Conservation (phyloP, 1,140 invertebrate genomes). For the Zeugodacus cucurbitae region DNA sequence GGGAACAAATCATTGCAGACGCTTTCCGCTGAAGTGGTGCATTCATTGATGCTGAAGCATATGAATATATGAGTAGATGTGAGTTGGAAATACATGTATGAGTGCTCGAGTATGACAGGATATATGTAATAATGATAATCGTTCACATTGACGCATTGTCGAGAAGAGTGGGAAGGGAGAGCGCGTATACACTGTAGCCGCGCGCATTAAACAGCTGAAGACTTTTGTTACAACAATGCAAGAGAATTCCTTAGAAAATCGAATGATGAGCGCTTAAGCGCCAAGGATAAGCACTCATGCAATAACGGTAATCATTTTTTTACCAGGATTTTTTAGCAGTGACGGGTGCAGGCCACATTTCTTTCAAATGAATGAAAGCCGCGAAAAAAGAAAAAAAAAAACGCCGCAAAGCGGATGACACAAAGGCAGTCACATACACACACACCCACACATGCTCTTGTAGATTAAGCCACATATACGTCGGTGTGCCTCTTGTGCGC, state of each 20-base stretch:
- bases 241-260: not conserved
- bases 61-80: not conserved
- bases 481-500: not conserved
- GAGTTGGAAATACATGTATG: not conserved
- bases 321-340: not conserved
- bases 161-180: not conserved
- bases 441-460: not conserved
- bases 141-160: not conserved
- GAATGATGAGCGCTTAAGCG: constrained; percentile 14
- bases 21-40: constrained; percentile 4
- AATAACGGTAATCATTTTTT: constrained; percentile 19
- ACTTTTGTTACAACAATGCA: constrained; percentile 7
- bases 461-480: not conserved
- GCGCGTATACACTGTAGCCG: not conserved
- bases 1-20: not conserved
- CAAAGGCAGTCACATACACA: not conserved
- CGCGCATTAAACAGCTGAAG: not conserved
- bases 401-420: not conserved
- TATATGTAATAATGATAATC: constrained; percentile 28
- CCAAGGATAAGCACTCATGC: not conserved
- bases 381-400: not conserved
- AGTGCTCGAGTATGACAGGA: not conserved
- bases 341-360: too few species aligned
- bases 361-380: not conserved
- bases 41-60: constrained; percentile 14